Evolutionary conservation across 2,888 invertebrate genomes (phyloP).

Genomic region (Bellardia bayeri): DNA sequence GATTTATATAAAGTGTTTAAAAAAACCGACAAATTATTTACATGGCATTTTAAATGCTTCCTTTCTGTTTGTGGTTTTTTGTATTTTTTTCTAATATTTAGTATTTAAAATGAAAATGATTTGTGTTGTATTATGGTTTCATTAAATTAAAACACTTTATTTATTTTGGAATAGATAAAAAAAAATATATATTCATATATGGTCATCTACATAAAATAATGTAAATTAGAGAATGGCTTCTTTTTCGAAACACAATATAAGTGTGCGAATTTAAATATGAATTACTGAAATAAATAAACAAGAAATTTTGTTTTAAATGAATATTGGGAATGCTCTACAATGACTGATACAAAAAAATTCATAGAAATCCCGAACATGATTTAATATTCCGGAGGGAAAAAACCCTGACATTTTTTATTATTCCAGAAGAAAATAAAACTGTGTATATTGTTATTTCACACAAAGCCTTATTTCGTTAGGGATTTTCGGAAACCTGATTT

Average conservation of each 20-base stretch:
- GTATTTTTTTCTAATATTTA: neutral
- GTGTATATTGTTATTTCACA: too few relatives aligned
- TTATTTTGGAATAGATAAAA: constrained; percentile 1
- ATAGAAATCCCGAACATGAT: too few relatives aligned
- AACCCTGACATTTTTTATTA: too few relatives aligned
- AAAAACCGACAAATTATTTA: constrained; percentile 33
- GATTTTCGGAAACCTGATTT: too few relatives aligned
- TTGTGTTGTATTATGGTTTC: neutral
- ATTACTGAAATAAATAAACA: neutral
- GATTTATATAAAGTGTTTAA: constrained; percentile 37
- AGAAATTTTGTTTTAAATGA: neutral
- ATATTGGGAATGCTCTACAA: neutral
- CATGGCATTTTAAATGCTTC: constrained; percentile 47
- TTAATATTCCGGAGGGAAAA: too few relatives aligned
- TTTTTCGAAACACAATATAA: constrained; percentile 25
- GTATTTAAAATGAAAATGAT: neutral
- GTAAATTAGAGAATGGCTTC: constrained; percentile 63
- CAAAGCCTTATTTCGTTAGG: too few relatives aligned
- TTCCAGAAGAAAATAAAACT: too few relatives aligned
- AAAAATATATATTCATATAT: neutral
- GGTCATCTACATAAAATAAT: constrained; percentile 46
- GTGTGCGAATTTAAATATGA: constrained; percentile 35
- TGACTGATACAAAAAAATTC: too few relatives aligned
- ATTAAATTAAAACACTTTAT: neutral
- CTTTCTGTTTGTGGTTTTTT: constrained; percentile 8